These are phyloP conservation scores for Conchocele bisecta DNA, from an alignment of 2,888 invertebrate species.

Conservation along the genomic window DNA sequence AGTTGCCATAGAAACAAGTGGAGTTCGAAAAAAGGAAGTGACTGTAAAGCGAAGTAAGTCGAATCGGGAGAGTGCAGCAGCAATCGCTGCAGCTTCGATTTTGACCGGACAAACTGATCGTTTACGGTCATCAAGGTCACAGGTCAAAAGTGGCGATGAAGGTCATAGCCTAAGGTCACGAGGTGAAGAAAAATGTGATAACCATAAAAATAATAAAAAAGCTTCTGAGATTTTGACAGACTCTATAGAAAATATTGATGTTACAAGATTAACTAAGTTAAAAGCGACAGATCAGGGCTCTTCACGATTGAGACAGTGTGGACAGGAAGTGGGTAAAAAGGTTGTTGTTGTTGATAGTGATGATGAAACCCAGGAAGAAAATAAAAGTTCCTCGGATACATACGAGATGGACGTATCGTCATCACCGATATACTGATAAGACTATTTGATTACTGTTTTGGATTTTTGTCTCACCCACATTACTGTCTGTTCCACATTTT, in stretches of 20 bases:
- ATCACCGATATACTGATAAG: constrained; percentile 49
- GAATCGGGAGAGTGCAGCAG: constrained; percentile 4
- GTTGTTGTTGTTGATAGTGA: background rate
- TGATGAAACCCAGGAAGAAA: constrained; percentile 1
- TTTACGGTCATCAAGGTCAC: constrained; percentile 8
- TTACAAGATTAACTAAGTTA: too few species aligned
- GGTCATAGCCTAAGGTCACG: background rate
- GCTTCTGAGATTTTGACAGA: background rate
- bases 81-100: constrained; percentile 5
- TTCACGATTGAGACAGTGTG: constrained; percentile 9
- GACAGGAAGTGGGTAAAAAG: background rate
- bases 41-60: constrained; percentile 5
- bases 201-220: background rate
- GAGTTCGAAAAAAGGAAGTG: background rate
- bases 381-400: constrained; percentile 33
- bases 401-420: constrained; percentile 50
- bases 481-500: too few species aligned
- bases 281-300: background rate
- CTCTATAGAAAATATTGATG: too few species aligned
- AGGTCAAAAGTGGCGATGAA: constrained; percentile 2
- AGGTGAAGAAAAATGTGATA: background rate
- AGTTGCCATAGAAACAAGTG: background rate
- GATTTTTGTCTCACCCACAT: too few species aligned
- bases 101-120: background rate
- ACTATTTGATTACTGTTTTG: too few species aligned